Evolutionary conservation across 2,113 vertebrate genomes (phyloP).

Genomic region (Sorex araneus): DNA sequence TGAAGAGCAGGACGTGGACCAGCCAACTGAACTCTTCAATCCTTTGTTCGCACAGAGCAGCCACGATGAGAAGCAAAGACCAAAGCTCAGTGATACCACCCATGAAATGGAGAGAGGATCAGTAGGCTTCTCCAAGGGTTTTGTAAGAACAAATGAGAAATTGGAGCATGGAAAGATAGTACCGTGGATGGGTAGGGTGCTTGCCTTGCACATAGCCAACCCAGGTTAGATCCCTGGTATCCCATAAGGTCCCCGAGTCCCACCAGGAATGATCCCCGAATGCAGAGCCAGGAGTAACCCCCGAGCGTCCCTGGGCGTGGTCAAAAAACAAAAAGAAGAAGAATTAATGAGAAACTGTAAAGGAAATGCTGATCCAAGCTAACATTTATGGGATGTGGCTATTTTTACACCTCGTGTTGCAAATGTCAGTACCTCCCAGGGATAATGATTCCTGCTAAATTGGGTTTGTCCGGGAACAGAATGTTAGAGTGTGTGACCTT

Average conservation of each 20-base stretch:
- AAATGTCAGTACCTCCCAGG: conserved; percentile 78
- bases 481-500: conserved; percentile 74
- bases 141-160: conserved; percentile 42
- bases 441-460: conserved; percentile 70
- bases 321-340: neutral
- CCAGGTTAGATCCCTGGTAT: no score
- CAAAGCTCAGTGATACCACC: neutral
- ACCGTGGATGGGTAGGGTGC: no score
- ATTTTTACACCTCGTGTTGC: conserved; percentile 72
- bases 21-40: neutral
- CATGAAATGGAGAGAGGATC: neutral
- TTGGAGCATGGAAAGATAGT: no score
- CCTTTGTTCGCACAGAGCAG: conserved; percentile 13
- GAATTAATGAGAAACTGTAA: conserved; percentile 68
- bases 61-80: neutral
- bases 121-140: conserved; percentile 23
- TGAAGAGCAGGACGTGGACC: neutral
- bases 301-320: no score
- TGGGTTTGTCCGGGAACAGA: conserved; percentile 70
- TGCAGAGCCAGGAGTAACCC: no score
- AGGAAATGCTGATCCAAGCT: conserved; percentile 58
- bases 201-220: no score
- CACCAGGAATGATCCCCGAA: no score
- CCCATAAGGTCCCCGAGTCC: no score
- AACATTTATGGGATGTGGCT: conserved; percentile 69